Evolutionary conservation across 2,888 invertebrate species (phyloP).

Genomic region (Aricia artaxerxes): DNA sequence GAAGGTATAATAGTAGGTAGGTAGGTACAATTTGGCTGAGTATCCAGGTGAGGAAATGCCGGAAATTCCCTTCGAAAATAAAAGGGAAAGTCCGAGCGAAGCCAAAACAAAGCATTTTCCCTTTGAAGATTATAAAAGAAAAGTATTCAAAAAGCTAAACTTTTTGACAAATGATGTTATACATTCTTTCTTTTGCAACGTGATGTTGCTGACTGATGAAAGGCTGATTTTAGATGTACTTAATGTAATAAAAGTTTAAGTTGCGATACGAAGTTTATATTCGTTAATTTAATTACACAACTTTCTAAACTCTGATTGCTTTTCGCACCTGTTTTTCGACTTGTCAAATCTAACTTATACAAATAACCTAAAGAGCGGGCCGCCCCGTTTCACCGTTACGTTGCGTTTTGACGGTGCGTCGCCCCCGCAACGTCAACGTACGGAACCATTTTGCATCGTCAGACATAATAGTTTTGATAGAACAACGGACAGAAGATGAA

Average conservation of each 20-base stretch:
- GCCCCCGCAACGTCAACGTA: no score
- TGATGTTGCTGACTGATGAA: background rate
- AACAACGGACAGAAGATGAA: no score
- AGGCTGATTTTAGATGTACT: background rate
- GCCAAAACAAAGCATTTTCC: background rate
- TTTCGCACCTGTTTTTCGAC: background rate
- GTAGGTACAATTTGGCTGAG: no score
- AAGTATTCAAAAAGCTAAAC: background rate
- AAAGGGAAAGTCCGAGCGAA: background rate
- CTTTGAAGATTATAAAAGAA: background rate
- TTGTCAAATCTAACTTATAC: background rate
- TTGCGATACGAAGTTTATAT: background rate
- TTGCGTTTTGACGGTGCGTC: no score
- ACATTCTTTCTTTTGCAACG: background rate
- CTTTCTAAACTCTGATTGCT: background rate
- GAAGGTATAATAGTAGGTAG: no score
- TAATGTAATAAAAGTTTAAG: background rate
- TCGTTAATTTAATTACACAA: background rate
- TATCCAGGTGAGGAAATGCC: no score
- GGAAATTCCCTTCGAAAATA: background rate
- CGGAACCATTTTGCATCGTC: no score
- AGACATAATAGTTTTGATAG: no score
- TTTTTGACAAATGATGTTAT: background rate
- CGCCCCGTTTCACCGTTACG: no score
- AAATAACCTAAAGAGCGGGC: no score